A percentile compares a stretch with the other conserved stretches of the same genome.
These are phyloP conservation scores for Calliopum simillimum DNA, from an alignment of 2,888 invertebrate species.

Conservation along the genomic window DNA sequence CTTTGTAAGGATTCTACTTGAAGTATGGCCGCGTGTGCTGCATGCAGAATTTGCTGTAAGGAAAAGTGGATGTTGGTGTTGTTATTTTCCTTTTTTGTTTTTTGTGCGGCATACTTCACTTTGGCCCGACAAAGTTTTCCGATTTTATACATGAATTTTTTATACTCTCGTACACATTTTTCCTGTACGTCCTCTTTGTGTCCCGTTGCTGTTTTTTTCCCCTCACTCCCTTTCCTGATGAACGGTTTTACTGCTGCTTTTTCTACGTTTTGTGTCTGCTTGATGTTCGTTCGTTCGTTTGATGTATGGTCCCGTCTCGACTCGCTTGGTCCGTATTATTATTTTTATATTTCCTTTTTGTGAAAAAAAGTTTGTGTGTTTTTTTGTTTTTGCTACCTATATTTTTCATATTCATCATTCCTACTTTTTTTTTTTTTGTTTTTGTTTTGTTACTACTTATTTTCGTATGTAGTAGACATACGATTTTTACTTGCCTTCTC, in stretches of 20 bases:
- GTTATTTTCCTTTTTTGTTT: neutral
- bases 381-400: neutral
- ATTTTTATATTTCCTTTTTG: neutral
- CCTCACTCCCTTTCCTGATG: neutral
- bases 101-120: neutral
- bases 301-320: constrained; percentile 14
- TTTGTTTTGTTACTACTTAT: constrained; percentile 1
- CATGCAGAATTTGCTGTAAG: constrained; percentile 18
- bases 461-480: neutral
- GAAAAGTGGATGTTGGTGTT: constrained; percentile 4
- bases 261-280: neutral
- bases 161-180: neutral
- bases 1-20: constrained; percentile 24
- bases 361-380: neutral
- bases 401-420: constrained; percentile 15
- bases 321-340: neutral
- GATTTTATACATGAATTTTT: constrained; percentile 26
- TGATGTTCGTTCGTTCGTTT: neutral
- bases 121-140: constrained; percentile 18
- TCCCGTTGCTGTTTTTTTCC: neutral
- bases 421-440: constrained; percentile 2
- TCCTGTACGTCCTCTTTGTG: neutral
- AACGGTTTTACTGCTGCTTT: too few relatives aligned
- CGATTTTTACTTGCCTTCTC: constrained; percentile 6
- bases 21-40: constrained; percentile 17